A percentile compares a stretch with the other conserved stretches of the same genome.
Evolutionary conservation across 2,797 vertebrate genomes (phyloP).

Genomic region (Ciconia nigra): DNA sequence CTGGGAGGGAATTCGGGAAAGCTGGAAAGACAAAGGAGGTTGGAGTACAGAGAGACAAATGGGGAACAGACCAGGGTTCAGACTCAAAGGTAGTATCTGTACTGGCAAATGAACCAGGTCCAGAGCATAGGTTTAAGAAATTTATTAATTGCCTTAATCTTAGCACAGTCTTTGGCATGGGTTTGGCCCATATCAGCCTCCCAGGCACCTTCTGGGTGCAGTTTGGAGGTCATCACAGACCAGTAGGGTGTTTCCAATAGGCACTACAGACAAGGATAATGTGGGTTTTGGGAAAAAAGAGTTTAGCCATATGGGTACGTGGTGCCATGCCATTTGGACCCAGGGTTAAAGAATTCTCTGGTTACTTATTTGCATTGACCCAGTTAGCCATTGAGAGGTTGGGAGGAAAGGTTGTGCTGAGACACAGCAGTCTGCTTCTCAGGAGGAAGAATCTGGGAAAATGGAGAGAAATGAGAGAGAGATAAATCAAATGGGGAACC

Average conservation of each 20-base stretch:
- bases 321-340: not conserved
- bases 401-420: not conserved
- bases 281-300: not conserved
- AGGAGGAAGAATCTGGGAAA: not conserved
- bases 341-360: not conserved
- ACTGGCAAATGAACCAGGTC: not conserved
- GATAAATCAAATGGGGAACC: not conserved
- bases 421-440: not conserved
- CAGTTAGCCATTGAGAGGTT: not conserved
- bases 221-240: not conserved
- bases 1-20: not conserved
- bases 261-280: not conserved
- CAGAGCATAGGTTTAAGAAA: not conserved
- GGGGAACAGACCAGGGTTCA: not conserved
- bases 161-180: not conserved
- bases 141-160: not conserved
- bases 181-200: not conserved
- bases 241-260: not conserved
- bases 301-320: not conserved
- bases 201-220: not conserved
- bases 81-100: not conserved
- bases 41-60: not conserved
- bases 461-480: not conserved
- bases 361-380: slow-evolving; percentile 1
- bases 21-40: not conserved